Evolutionary conservation across 2,797 vertebrate genomes (phyloP).

Genomic region (Tachyglossus aculeatus): DNA sequence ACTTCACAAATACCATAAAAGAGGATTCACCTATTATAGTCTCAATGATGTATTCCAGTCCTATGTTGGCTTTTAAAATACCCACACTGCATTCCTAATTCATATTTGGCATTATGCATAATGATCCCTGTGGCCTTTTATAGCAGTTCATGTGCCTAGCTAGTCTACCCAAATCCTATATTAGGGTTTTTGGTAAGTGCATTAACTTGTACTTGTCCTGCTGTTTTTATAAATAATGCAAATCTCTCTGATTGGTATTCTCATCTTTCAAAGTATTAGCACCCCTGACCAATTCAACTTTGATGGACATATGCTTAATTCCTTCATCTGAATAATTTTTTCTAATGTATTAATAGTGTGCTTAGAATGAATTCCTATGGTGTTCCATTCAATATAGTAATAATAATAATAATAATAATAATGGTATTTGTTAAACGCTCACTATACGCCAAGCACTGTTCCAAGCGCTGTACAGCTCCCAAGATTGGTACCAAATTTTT

Average conservation of each 20-base stretch:
- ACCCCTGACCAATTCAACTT: background rate
- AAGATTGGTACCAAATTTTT: too few relatives aligned
- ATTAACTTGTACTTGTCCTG: too few relatives aligned
- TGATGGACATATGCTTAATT: background rate
- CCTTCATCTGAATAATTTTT: background rate
- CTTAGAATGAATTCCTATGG: background rate
- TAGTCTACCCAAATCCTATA: background rate
- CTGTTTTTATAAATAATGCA: background rate
- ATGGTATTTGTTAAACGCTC: too few relatives aligned
- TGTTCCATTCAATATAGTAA: background rate
- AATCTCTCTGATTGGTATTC: background rate
- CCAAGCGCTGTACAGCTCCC: background rate
- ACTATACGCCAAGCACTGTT: background rate
- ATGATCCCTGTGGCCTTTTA: too few relatives aligned
- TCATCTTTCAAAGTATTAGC: background rate
- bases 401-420: too few relatives aligned
- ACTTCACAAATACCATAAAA: too few relatives aligned
- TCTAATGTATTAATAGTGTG: background rate
- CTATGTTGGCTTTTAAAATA: too few relatives aligned
- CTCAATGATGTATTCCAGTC: too few relatives aligned
- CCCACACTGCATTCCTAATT: too few relatives aligned
- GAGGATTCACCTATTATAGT: too few relatives aligned
- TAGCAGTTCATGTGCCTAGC: background rate
- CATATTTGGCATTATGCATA: too few relatives aligned
- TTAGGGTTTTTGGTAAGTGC: conserved; percentile 1